phyloP scores from a whole-genome alignment of 2,113 vertebrate genomes.

The Austrofundulus limnaeus region DNA sequence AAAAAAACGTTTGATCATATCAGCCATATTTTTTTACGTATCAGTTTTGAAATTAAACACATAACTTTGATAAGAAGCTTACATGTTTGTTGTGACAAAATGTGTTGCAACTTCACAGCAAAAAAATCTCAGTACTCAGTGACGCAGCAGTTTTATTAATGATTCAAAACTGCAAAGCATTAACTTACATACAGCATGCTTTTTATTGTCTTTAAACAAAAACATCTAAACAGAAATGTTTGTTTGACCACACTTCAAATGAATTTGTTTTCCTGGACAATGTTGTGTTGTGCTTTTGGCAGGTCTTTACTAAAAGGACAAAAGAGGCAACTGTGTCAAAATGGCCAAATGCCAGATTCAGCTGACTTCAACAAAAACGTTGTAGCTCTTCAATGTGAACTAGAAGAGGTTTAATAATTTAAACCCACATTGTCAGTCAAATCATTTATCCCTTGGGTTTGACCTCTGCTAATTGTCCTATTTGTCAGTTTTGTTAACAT shows the following conservation, averaged over 20 bases:
- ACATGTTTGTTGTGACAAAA: background rate
- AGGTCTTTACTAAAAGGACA: constrained; percentile 24
- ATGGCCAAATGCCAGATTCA: constrained; percentile 16
- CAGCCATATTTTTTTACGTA: no score
- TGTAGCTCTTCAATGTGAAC: background rate
- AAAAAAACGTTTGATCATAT: no score
- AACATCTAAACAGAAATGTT: background rate
- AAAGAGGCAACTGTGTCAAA: constrained; percentile 1
- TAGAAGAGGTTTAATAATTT: background rate
- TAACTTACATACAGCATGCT: no score
- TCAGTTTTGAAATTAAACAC: no score
- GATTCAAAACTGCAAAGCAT: background rate
- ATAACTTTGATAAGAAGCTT: no score
- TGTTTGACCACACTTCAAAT: background rate
- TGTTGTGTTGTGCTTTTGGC: constrained; percentile 38
- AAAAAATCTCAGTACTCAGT: no score
- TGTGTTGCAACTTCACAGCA: no score
- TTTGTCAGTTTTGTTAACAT: constrained; percentile 23
- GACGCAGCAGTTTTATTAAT: no score
- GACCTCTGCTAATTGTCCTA: constrained; percentile 5
- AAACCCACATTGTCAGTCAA: background rate
- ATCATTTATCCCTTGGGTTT: constrained; percentile 6
- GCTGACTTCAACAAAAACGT: constrained; percentile 11
- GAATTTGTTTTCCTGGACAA: constrained; percentile 26
- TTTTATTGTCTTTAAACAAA: no score